Evolutionary conservation across 2,888 invertebrate species (phyloP).

Genomic region (Dicroscelio sp.): DNA sequence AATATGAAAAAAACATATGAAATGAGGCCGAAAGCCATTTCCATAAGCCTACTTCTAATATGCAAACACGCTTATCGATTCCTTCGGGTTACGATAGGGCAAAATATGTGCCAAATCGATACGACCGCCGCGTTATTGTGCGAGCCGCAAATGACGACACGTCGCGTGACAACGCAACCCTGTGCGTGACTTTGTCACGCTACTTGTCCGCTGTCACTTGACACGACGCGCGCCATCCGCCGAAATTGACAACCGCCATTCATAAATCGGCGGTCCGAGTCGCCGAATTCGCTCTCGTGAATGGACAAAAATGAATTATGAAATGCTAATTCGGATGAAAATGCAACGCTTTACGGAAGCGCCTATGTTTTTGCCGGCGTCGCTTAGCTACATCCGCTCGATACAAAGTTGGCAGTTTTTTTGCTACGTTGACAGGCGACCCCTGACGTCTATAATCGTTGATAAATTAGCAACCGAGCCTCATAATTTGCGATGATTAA

Average conservation of each 20-base stretch:
- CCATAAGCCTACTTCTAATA: constrained; percentile 74
- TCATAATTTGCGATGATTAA: too few species aligned
- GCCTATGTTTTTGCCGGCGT: constrained; percentile 71
- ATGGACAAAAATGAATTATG: constrained; percentile 1
- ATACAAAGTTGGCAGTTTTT: constrained; percentile 74
- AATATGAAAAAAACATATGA: constrained; percentile 50
- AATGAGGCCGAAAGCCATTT: constrained; percentile 14
- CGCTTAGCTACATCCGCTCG: constrained; percentile 79
- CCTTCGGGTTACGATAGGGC: constrained; percentile 86
- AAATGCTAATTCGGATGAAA: constrained; percentile 33
- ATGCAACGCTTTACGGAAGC: constrained; percentile 63
- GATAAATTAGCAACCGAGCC: constrained; percentile 3
- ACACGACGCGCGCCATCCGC: background rate
- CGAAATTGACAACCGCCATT: too few species aligned
- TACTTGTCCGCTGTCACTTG: background rate
- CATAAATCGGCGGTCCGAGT: too few species aligned
- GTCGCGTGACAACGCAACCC: constrained; percentile 70
- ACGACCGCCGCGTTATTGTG: constrained; percentile 58
- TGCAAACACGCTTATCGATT: constrained; percentile 76
- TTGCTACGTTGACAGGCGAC: constrained; percentile 11
- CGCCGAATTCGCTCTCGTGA: too few species aligned
- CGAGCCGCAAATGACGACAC: constrained; percentile 64
- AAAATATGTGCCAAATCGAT: constrained; percentile 91
- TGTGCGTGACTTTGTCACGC: constrained; percentile 34
- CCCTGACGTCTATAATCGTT: constrained; percentile 3